Evolutionary conservation across 2,888 invertebrate genomes (phyloP).

Genomic region (Dexiosoma caninum): DNA sequence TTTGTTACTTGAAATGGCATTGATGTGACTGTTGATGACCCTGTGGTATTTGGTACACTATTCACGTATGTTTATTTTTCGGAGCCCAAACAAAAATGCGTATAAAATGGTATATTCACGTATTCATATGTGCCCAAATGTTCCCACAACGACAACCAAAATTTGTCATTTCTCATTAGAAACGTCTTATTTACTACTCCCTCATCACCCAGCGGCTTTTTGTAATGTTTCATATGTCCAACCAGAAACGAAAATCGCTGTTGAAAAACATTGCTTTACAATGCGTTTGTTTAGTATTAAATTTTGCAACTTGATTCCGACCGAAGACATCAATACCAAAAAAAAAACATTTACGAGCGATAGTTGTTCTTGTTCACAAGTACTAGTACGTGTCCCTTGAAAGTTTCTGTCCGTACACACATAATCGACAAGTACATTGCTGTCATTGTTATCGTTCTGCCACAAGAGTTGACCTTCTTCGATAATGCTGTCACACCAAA

Average conservation of each 20-base stretch:
- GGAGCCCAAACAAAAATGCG: slow-evolving; percentile 89
- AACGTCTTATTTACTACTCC: slow-evolving; percentile 78
- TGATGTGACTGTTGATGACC: neutral
- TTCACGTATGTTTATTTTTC: slow-evolving; percentile 78
- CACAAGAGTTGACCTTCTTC: slow-evolving; percentile 87
- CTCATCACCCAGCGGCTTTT: slow-evolving; percentile 66
- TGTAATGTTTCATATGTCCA: slow-evolving; percentile 91
- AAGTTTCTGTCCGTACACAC: slow-evolving; percentile 87
- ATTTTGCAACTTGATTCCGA: slow-evolving; percentile 91
- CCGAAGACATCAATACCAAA: slow-evolving; percentile 98
- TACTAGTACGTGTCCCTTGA: slow-evolving; percentile 79
- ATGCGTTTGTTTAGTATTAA: slow-evolving; percentile 87
- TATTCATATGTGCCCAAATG: slow-evolving; percentile 85
- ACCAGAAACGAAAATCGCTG: slow-evolving; percentile 95
- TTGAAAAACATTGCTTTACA: slow-evolving; percentile 84
- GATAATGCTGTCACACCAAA: slow-evolving; percentile 98
- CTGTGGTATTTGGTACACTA: slow-evolving; percentile 38
- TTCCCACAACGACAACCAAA: slow-evolving; percentile 87
- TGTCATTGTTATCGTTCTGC: slow-evolving; percentile 94
- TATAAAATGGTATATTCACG: slow-evolving; percentile 82
- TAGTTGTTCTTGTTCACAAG: slow-evolving; percentile 75
- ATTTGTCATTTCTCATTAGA: slow-evolving; percentile 83
- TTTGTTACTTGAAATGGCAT: no score
- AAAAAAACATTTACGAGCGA: slow-evolving; percentile 88
- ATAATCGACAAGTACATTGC: slow-evolving; percentile 95